These are phyloP conservation scores for Eolophus roseicapilla DNA, from an alignment of 2,113 vertebrate genomes.

Conservation along the genomic window DNA sequence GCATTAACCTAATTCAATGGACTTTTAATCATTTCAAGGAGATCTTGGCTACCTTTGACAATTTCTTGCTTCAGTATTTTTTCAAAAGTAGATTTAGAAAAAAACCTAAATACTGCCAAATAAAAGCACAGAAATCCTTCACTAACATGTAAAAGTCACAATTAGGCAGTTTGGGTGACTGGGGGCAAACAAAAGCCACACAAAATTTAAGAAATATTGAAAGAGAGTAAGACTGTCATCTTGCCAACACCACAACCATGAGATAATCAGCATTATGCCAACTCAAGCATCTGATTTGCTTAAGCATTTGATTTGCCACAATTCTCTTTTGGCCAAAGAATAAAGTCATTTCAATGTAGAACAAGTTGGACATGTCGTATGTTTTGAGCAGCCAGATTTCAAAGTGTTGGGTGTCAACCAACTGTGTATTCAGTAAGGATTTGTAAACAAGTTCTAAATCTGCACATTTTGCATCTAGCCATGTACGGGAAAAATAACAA, in stretches of 20 bases:
- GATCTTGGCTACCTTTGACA: background rate
- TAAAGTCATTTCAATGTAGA: background rate
- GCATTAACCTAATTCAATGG: background rate
- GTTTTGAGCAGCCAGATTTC: background rate
- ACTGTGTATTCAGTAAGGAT: background rate
- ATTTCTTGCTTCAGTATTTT: background rate
- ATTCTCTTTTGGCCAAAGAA: background rate
- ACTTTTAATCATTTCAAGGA: background rate
- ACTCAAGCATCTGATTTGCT: background rate
- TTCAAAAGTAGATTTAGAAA: background rate
- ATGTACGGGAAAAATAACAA: background rate
- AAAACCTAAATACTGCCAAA: background rate
- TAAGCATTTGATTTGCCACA: background rate
- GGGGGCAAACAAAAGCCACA: background rate
- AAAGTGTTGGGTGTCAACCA: background rate
- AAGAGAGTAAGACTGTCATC: background rate
- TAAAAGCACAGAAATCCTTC: background rate
- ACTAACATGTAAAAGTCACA: background rate
- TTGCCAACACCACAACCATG: background rate
- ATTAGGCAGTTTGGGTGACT: background rate
- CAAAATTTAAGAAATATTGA: background rate
- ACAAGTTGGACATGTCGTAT: background rate
- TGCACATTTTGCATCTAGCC: background rate
- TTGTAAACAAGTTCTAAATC: background rate
- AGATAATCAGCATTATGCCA: background rate